phyloP scores from a whole-genome alignment of 2,888 invertebrate species.

The Calliopum simillimum region DNA sequence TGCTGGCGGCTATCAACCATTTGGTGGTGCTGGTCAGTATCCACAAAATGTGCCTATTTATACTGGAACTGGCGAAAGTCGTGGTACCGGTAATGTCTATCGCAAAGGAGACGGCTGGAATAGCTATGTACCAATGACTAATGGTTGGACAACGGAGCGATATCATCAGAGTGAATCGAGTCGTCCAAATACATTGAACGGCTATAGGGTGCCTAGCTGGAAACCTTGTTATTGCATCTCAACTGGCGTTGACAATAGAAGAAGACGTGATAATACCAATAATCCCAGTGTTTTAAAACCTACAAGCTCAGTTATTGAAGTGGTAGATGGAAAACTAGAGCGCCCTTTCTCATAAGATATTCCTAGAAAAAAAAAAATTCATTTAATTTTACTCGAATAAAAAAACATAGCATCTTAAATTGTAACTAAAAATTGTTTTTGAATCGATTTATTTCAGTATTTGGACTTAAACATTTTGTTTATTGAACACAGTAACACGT shows the following conservation, averaged over 20 bases:
- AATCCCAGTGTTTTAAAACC: slow-evolving; percentile 42
- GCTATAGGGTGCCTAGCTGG: slow-evolving; percentile 63
- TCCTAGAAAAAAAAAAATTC: not conserved
- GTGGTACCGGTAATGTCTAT: slow-evolving; percentile 54
- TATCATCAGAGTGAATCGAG: slow-evolving; percentile 56
- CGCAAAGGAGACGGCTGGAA: slow-evolving; percentile 62
- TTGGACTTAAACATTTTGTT: too few relatives aligned
- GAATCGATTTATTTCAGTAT: too few relatives aligned
- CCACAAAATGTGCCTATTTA: slow-evolving; percentile 58
- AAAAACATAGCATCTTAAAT: too few relatives aligned
- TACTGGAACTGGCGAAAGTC: slow-evolving; percentile 48
- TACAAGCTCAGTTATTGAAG: slow-evolving; percentile 50
- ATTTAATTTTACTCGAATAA: too few relatives aligned
- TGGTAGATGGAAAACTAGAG: slow-evolving; percentile 62
- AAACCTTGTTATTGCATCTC: slow-evolving; percentile 64
- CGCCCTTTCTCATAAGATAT: slow-evolving; percentile 54
- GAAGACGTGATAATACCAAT: slow-evolving; percentile 54
- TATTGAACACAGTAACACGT: too few relatives aligned
- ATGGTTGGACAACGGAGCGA: slow-evolving; percentile 64
- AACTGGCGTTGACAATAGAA: slow-evolving; percentile 53
- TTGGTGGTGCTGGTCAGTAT: slow-evolving; percentile 51
- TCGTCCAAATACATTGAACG: slow-evolving; percentile 50
- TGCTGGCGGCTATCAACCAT: slow-evolving; percentile 50
- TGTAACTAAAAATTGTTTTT: too few relatives aligned
- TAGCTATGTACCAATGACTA: slow-evolving; percentile 60